Base-by-base conservation (phyloP, 2,888 invertebrate genomes). In the Megalurothrips usitatus region DNA sequence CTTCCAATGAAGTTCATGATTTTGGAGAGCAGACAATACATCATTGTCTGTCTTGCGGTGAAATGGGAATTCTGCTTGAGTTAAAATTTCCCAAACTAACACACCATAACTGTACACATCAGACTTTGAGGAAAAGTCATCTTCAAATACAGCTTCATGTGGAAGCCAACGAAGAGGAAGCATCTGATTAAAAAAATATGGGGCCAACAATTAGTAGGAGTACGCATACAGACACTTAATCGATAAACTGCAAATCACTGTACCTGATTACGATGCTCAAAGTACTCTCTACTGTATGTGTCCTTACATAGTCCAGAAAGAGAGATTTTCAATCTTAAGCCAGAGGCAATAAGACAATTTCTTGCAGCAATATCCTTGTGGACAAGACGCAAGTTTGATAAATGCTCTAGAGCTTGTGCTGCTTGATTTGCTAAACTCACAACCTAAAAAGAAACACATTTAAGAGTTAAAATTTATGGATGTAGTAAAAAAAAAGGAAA, bases 91-190 rank as follows among this genome's bases (percentile, higher is more conserved):
- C 96, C 96, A 97, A 34, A 95, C 90, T 19, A 96, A 91, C 28
- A 94, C 95, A 0, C 94, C 96, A 86, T 94, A 97, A 84, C 97
- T 93, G 88, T 96, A 98, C 0, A 96, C 94, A 87, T 98, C 98
- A 85, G 96, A 96, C 86, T 97, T 97, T 78, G 94, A 94, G 19
- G 97, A 96, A 87, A 92, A 96, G 83, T 97, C 96, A 82, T 95
- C 95, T 85, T 97, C 97, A 84, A 94, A 89, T 0, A 96, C 93
- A 1, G 96, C 96, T 87, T 98, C 98, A 26, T 92, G 90, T 0
- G 97, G 94, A 87, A 97, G 87, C 98, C 98, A 98, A 84, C 98
- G 92, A 17, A 97, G 88, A 0, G 97, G 97, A 79, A 97, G 91
- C 84, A 94, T 91, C 91, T 94, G 87, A 0, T 84, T 81, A 6